Evolutionary conservation across 2,888 invertebrate species (phyloP), one percentile per base, ranked within the genome.

Genomic region (Pogonocherus hispidulus): DNA sequence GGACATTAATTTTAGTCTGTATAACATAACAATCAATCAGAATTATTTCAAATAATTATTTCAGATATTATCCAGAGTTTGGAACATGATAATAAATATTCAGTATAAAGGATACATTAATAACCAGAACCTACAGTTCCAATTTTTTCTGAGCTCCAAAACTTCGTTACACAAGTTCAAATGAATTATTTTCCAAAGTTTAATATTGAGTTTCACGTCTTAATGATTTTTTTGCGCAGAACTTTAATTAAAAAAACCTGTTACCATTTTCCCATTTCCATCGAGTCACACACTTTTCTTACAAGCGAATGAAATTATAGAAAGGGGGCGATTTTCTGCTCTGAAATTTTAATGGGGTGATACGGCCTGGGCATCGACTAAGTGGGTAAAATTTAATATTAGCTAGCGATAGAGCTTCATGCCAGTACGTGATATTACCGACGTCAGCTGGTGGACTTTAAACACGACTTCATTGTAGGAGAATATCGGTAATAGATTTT

Each of bases 381-480:
- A 63, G 63, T 66, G 66, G 57, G 55, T n/a, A 37, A 59, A 71
- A 65, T 66, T 71, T 67, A 57, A 72, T 69, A 73, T 72, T 72
- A 74, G 70, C 72, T 66, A 70, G 63, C 69, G 69, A 72, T 74
- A 66, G 69, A 72, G 74, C 74, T 65, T 64, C 41, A 41, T 70
- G 67, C 70, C 51, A 47, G 71, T 66, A 70, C 71, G 69, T 75
- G 73, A 72, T 72, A 76, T 74, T 74, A 67, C 67, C 47, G 47
- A 55, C 76, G 69, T 55, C 74, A 71, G 74, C 74, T 74, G 55
- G 69, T 59, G 46, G 71, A 70, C 69, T 73, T 67, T 71, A 71
- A 73, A 70, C 74, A 73, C 69, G 64, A 66, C 72, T 73, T 72
- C 71, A 76, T 76, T 74, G 73, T 72, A 72, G n/a, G n/a, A n/a